Conservation (phyloP, 2,797 vertebrate species). For the Psittacula derbiana region DNA sequence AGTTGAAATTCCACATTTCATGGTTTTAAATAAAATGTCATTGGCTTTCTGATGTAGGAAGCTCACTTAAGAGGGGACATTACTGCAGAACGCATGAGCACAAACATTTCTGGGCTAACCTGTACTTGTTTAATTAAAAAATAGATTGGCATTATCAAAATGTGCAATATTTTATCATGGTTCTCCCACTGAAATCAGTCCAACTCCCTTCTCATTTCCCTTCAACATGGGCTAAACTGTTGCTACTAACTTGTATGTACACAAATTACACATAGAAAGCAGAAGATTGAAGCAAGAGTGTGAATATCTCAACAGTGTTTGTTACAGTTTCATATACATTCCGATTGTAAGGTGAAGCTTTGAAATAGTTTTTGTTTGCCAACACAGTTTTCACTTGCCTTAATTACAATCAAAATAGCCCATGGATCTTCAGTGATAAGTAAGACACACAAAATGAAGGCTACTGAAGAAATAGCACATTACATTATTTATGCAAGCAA, state of each 20-base stretch:
- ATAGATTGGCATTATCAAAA: background rate
- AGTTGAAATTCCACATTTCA: background rate
- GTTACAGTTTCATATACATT: background rate
- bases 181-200: background rate
- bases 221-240: background rate
- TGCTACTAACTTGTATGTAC: background rate
- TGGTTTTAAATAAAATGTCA: background rate
- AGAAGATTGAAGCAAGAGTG: background rate
- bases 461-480: background rate
- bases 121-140: background rate
- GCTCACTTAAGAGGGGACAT: background rate
- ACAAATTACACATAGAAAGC: background rate
- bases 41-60: conserved; percentile 30
- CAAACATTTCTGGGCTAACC: background rate
- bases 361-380: background rate
- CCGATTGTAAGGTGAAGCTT: background rate
- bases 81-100: background rate
- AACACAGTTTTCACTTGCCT: background rate
- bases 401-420: background rate
- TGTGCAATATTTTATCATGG: background rate
- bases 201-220: background rate
- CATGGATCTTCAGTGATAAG: background rate
- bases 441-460: background rate
- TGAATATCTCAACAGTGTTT: background rate
- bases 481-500: background rate